Evolutionary conservation across 2,113 vertebrate genomes (phyloP), one percentile per base, ranked within the genome.

Genomic region (Aix galericulata): DNA sequence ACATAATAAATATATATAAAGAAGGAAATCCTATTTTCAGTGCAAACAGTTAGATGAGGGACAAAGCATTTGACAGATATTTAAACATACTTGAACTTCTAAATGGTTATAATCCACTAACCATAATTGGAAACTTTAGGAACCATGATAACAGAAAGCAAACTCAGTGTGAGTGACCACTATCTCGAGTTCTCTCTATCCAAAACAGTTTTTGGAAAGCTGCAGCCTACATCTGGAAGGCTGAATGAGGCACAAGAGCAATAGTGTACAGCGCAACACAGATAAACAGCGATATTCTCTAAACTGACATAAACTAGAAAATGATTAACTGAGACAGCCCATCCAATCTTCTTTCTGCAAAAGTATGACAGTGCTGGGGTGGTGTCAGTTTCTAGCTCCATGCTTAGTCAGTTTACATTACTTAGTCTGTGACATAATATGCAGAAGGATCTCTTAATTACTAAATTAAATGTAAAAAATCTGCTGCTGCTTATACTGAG

Each of bases 321-420:
- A 64, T 20, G 15, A 97, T 91, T 60, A 85, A 85, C 64, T 27
- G 44, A 87, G 78, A 82, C 80, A 96, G 38, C 23, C 77, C 50
- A 93, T 91, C 82, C 92, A 78, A 77, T 95, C 88, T 95, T 89
- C 81, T 96, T 94, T 96, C 94, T 63, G 46, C 82, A 95, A 95
- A 77, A 94, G 83, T 55, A 96, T 85, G 89, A 97, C 86, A 96
- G 92, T 68, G 86, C 56, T 93, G 86, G 96, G 83, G 68, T 77
- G 34, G 52, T 92, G 96, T 97, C 95, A 92, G 91, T 93, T 94
- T 94, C 78, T 78, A 79, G 68, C 67, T 89, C 52, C 67, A 52
- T 66, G 62, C 42, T 88, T 79, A 74, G n/a, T 88, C 80, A 94
- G 78, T 88, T 96, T 87, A 96, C 91, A 96, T 95, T 95, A 97